These are phyloP conservation scores for Mallotus villosus DNA, from an alignment of 2,797 vertebrate genomes.

Conservation along the genomic window DNA sequence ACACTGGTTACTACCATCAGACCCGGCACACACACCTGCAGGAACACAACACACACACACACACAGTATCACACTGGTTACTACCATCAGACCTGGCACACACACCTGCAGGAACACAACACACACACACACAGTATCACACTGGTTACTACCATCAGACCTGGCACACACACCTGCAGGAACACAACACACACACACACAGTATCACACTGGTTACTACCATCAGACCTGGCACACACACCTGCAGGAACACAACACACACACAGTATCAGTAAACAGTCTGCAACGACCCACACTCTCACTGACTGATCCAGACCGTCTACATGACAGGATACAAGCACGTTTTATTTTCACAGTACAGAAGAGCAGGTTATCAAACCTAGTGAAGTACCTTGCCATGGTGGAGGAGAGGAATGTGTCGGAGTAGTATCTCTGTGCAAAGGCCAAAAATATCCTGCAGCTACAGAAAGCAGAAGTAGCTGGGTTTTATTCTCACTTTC, in stretches of 20 bases:
- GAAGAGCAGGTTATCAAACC: background rate
- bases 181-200: constrained; percentile 26
- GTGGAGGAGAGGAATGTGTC: background rate
- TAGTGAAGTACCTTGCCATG: background rate
- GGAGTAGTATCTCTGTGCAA: background rate
- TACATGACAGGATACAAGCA: background rate
- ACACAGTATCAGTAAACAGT: background rate
- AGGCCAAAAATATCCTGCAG: constrained; percentile 56
- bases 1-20: constrained; percentile 71
- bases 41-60: constrained; percentile 36
- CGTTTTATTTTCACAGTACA: background rate
- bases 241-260: constrained; percentile 23
- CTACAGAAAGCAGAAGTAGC: constrained; percentile 63
- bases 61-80: constrained; percentile 38
- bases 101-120: constrained; percentile 23
- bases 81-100: constrained; percentile 72
- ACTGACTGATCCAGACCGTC: too few relatives aligned
- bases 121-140: constrained; percentile 23
- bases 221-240: constrained; percentile 68
- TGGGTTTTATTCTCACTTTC: constrained; percentile 56
- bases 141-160: constrained; percentile 72
- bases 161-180: constrained; percentile 41
- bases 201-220: constrained; percentile 52
- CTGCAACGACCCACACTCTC: too few relatives aligned
- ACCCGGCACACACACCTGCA: constrained; percentile 49